Evolutionary conservation across 1,140 invertebrate species (phyloP).

Genomic region (Drosophila orosa): DNA sequence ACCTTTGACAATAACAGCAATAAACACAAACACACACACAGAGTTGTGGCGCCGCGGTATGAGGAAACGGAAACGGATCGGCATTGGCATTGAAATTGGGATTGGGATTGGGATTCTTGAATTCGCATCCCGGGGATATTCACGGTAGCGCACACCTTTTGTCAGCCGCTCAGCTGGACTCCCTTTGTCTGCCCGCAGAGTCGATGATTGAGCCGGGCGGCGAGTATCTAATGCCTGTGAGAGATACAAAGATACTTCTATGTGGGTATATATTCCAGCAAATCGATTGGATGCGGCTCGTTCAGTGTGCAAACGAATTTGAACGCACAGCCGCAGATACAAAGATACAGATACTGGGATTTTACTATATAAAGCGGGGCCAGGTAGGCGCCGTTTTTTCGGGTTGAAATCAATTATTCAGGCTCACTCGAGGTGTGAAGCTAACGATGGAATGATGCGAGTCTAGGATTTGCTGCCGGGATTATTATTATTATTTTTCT

Average conservation of each 20-base stretch:
- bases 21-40: slow-evolving; percentile 49
- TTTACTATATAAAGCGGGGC: slow-evolving; percentile 4
- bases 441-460: slow-evolving; percentile 61
- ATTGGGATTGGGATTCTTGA: not conserved
- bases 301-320: slow-evolving; percentile 73
- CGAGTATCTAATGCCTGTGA: slow-evolving; percentile 35
- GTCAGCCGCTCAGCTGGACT: slow-evolving; percentile 47
- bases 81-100: not conserved
- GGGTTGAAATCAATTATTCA: slow-evolving; percentile 66
- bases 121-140: slow-evolving; percentile 28
- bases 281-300: slow-evolving; percentile 76
- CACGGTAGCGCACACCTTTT: slow-evolving; percentile 35
- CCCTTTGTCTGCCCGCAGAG: slow-evolving; percentile 41
- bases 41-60: slow-evolving; percentile 31
- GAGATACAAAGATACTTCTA: slow-evolving; percentile 12
- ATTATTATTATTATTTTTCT: slow-evolving; percentile 6
- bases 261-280: slow-evolving; percentile 2
- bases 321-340: slow-evolving; percentile 53
- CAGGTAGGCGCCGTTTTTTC: slow-evolving; percentile 57
- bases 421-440: slow-evolving; percentile 69
- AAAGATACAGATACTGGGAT: slow-evolving; percentile 50
- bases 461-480: slow-evolving; percentile 3
- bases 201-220: slow-evolving; percentile 54
- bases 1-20: slow-evolving; percentile 29
- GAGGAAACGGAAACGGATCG: slow-evolving; percentile 1